Evolutionary conservation across 2,797 vertebrate species (phyloP).

Genomic region (Lemur catta): DNA sequence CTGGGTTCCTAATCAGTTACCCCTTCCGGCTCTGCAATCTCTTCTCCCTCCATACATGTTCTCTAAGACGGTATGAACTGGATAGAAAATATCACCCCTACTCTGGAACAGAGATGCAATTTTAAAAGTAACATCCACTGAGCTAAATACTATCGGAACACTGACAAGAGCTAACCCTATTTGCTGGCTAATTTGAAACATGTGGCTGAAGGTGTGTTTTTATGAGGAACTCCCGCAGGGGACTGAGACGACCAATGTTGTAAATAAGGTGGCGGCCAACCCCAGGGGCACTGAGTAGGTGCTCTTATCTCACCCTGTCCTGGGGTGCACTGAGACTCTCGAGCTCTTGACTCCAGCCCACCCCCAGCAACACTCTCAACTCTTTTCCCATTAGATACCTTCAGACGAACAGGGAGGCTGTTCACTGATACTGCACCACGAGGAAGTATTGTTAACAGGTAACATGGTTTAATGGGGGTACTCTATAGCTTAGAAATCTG

Average conservation of each 20-base stretch:
- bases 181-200: neutral
- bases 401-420: neutral
- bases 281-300: neutral
- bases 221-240: neutral
- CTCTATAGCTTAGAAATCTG: neutral
- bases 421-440: fast-evolving
- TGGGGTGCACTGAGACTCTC: fast-evolving
- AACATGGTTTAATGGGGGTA: fast-evolving
- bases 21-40: too few species aligned
- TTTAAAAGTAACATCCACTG: neutral
- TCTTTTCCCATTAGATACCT: neutral
- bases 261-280: neutral
- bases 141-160: neutral
- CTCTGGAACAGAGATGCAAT: neutral
- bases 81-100: neutral
- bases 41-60: neutral
- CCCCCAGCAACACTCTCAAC: neutral
- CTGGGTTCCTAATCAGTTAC: neutral
- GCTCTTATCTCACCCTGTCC: fast-evolving
- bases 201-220: neutral
- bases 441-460: fast-evolving
- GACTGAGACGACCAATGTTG: neutral
- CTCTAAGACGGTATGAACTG: neutral
- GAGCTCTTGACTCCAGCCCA: neutral
- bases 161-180: too few species aligned